These are phyloP conservation scores for Lophotis ruficrista DNA, from an alignment of 2,113 vertebrate species.

Conservation along the genomic window DNA sequence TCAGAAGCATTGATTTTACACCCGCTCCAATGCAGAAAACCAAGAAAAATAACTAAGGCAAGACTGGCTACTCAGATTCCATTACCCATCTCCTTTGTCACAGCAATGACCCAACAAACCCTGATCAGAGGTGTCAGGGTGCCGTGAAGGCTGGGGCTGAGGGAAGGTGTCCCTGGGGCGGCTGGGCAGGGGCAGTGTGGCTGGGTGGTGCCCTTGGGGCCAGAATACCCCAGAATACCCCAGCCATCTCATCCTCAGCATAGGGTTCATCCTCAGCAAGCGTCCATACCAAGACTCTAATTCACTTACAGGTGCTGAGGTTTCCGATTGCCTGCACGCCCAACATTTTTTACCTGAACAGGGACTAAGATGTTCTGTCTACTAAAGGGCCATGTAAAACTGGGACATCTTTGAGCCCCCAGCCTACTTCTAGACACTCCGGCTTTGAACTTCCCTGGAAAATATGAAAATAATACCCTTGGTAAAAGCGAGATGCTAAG, in stretches of 20 bases:
- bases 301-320: neutral
- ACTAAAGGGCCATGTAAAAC: neutral
- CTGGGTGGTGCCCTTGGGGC: neutral
- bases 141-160: neutral
- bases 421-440: neutral
- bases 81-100: neutral
- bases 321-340: neutral
- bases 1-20: neutral
- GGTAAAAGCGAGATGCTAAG: neutral
- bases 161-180: too few species aligned
- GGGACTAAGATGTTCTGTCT: neutral
- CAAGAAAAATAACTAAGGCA: neutral
- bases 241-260: rapidly evolving
- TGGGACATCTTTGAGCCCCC: neutral
- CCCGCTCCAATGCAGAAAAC: neutral
- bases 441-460: neutral
- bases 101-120: neutral
- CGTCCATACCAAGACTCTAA: neutral
- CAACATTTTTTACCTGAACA: neutral
- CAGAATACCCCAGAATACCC: neutral
- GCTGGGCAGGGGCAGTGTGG: neutral
- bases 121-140: neutral
- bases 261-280: neutral
- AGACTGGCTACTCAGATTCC: neutral
- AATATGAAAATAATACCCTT: neutral